Percentiles rank a stretch among this genome's conserved stretches.
These are phyloP conservation scores for Chloroclysta siterata DNA, from an alignment of 2,888 invertebrate genomes.

Conservation along the genomic window DNA sequence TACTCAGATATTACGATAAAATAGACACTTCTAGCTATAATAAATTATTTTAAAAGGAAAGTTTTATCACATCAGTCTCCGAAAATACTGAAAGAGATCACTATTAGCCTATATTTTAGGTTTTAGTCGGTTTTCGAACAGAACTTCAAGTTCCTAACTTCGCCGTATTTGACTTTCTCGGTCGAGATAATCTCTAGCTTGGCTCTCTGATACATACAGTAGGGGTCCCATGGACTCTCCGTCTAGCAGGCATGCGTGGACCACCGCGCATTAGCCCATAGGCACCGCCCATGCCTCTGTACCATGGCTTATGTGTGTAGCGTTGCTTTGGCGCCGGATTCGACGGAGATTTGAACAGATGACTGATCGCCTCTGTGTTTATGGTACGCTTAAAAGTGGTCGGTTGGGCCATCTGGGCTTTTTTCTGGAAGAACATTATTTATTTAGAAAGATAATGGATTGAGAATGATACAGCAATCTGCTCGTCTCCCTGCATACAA, in stretches of 20 bases:
- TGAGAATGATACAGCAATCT: background rate
- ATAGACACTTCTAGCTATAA: too few relatives aligned
- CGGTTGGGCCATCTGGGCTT: constrained; percentile 34
- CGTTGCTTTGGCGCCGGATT: constrained; percentile 13
- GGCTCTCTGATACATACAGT: constrained; percentile 14
- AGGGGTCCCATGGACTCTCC: background rate
- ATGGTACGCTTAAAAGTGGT: constrained; percentile 48
- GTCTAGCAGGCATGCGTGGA: background rate
- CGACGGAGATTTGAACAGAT: constrained; percentile 15
- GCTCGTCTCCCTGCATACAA: too few relatives aligned
- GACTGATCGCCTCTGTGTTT: constrained; percentile 37
- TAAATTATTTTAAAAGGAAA: too few relatives aligned
- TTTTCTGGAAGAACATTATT: constrained; percentile 22
- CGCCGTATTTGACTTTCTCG: background rate
- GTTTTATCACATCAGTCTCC: too few relatives aligned
- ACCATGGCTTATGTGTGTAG: background rate
- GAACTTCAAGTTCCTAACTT: background rate
- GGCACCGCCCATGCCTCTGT: background rate
- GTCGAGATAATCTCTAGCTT: background rate
- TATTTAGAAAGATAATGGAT: background rate
- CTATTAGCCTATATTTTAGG: too few relatives aligned
- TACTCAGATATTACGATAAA: too few relatives aligned
- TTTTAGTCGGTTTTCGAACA: background rate
- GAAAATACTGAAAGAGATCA: too few relatives aligned
- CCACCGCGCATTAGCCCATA: background rate